Evolutionary conservation across 2,113 vertebrate genomes (phyloP).

Genomic region (Sardina pilchardus): DNA sequence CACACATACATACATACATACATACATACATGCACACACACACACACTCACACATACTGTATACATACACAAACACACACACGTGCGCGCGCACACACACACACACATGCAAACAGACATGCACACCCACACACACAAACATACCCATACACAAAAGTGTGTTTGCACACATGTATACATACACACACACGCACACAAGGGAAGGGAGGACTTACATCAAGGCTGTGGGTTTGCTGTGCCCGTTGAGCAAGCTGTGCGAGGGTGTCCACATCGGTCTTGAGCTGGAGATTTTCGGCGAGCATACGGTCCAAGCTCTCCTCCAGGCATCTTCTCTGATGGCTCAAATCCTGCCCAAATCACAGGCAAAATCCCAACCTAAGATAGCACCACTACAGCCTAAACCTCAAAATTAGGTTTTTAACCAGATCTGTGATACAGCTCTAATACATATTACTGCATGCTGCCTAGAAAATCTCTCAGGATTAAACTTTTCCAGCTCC

Average conservation of each 20-base stretch:
- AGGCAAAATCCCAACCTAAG: neutral
- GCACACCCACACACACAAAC: conserved; percentile 2
- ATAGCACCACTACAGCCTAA: conserved; percentile 1
- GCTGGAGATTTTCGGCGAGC: conserved; percentile 45
- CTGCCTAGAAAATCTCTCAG: neutral
- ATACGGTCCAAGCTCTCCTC: conserved; percentile 42
- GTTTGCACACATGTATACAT: too few relatives aligned
- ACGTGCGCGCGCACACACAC: conserved; percentile 19
- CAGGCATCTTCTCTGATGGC: conserved; percentile 34
- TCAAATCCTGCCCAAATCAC: conserved; percentile 45
- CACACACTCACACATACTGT: neutral
- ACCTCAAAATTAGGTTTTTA: neutral
- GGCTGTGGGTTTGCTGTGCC: conserved; percentile 26
- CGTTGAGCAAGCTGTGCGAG: conserved; percentile 35
- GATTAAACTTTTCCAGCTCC: neutral
- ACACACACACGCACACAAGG: neutral
- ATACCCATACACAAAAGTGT: too few relatives aligned
- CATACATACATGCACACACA: conserved; percentile 20
- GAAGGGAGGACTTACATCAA: conserved; percentile 48
- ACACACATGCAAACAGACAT: too few relatives aligned
- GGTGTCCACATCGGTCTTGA: conserved; percentile 45
- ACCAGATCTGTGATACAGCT: neutral
- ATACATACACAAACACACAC: neutral
- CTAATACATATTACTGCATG: neutral
- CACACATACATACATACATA: neutral